phyloP scores from a whole-genome alignment of 2,113 vertebrate species.

The Barbus barbus region DNA sequence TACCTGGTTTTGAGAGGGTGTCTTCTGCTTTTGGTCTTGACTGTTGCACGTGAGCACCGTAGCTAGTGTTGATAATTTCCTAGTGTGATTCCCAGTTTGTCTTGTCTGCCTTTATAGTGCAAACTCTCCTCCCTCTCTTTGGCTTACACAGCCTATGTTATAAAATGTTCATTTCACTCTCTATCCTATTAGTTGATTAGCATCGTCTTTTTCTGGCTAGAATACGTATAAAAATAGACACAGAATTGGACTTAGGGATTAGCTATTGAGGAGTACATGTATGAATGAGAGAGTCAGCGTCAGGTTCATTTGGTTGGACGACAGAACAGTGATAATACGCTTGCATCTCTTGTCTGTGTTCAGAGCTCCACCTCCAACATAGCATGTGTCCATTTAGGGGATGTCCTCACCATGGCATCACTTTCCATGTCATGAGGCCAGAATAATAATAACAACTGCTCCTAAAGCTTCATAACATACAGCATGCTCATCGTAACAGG shows the following conservation, averaged over 20 bases:
- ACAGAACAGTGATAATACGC: slow-evolving; percentile 6
- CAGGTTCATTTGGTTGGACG: slow-evolving; percentile 14
- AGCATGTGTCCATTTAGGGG: not conserved
- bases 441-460: slow-evolving; percentile 12
- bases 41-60: not conserved
- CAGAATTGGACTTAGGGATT: slow-evolving; percentile 41
- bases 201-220: slow-evolving; percentile 57
- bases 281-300: slow-evolving; percentile 4
- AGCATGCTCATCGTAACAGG: not conserved
- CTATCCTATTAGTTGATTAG: slow-evolving; percentile 73
- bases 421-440: slow-evolving; percentile 18
- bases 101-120: slow-evolving; percentile 66
- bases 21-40: not conserved
- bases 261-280: slow-evolving; percentile 10
- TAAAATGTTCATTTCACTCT: slow-evolving; percentile 51
- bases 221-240: slow-evolving; percentile 65
- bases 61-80: not conserved
- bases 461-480: not conserved
- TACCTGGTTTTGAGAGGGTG: not conserved
- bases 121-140: slow-evolving; percentile 57
- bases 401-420: not conserved
- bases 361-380: not conserved
- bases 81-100: not conserved
- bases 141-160: slow-evolving; percentile 55
- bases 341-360: slow-evolving; percentile 6